phyloP scores from a whole-genome alignment of 2,113 vertebrate genomes.

The Perca fluviatilis region DNA sequence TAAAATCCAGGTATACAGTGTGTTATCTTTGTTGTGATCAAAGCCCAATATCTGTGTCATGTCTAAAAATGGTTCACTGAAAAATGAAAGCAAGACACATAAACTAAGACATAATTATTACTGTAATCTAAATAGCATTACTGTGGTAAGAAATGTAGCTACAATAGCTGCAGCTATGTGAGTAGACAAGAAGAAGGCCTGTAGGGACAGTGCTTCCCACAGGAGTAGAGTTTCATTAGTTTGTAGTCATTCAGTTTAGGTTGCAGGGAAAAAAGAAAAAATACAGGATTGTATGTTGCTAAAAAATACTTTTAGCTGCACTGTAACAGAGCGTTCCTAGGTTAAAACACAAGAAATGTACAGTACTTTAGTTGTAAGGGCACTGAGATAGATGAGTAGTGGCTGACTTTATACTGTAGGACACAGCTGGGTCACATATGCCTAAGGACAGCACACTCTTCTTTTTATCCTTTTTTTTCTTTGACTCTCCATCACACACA shows the following conservation, averaged over 20 bases:
- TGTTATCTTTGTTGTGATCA: neutral
- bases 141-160: neutral
- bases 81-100: neutral
- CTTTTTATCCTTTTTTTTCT: constrained; percentile 7
- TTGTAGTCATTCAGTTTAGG: neutral
- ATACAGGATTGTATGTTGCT: neutral
- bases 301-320: constrained; percentile 8
- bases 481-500: constrained; percentile 11
- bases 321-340: neutral
- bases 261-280: neutral
- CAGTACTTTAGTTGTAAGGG: neutral
- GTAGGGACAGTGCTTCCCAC: constrained; percentile 30
- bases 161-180: neutral
- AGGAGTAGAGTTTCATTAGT: constrained; percentile 34
- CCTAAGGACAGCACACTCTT: constrained; percentile 39
- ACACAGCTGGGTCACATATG: constrained; percentile 32
- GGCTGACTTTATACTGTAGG: constrained; percentile 36
- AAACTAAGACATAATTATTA: neutral
- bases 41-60: neutral
- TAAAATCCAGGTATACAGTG: neutral
- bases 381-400: constrained; percentile 5
- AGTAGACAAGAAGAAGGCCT: neutral
- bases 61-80: neutral
- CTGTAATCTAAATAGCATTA: neutral
- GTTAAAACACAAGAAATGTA: neutral